A percentile compares a stretch with the other conserved stretches of the same genome.
Evolutionary conservation across 2,888 invertebrate genomes (phyloP).

Genomic region (Tyria jacobaeae): DNA sequence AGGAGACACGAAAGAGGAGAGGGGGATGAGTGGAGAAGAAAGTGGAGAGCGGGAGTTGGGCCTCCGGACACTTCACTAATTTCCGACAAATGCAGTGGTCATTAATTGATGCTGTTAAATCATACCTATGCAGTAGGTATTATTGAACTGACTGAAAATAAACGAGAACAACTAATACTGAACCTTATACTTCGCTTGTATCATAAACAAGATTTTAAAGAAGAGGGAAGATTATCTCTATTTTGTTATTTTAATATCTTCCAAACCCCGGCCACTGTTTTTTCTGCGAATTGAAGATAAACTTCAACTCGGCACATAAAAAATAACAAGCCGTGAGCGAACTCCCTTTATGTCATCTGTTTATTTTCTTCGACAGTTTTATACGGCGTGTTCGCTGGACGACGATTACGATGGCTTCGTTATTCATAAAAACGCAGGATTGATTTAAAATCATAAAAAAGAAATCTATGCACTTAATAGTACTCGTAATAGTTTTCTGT

Average conservation of each 20-base stretch:
- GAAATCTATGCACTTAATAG: background rate
- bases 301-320: slow-evolving; percentile 7
- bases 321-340: slow-evolving; percentile 10
- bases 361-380: background rate
- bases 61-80: too few relatives aligned
- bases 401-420: background rate
- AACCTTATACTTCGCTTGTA: background rate
- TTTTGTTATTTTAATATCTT: background rate
- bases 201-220: background rate
- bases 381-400: background rate
- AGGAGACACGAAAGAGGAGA: too few relatives aligned
- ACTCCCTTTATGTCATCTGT: background rate
- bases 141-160: too few relatives aligned
- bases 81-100: background rate
- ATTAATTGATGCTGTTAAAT: background rate
- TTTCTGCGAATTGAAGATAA: slow-evolving; percentile 11
- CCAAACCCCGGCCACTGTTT: slow-evolving; percentile 1
- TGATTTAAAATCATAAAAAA: background rate
- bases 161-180: background rate
- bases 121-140: too few relatives aligned
- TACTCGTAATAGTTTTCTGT: too few relatives aligned
- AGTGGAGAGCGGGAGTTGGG: too few relatives aligned
- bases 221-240: background rate
- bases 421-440: background rate
- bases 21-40: too few relatives aligned